Evolutionary conservation across 2,113 vertebrate genomes (phyloP).

Genomic region (Gopherus flavomarginatus): DNA sequence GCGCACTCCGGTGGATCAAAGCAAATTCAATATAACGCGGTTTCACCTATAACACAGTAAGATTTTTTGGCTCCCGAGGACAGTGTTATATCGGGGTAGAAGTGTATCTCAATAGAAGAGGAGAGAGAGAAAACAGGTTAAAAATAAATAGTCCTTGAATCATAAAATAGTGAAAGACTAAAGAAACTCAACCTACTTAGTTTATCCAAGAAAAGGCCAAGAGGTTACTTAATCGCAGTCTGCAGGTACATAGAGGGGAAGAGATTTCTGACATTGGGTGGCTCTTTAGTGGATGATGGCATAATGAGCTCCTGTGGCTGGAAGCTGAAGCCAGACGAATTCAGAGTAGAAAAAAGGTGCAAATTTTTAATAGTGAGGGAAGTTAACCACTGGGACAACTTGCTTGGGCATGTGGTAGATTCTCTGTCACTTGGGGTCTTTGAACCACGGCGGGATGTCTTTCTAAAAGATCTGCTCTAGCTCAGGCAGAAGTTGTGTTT

Average conservation of each 20-base stretch:
- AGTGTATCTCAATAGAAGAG: not conserved
- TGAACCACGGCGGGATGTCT: not conserved
- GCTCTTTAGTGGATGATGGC: not conserved
- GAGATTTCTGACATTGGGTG: not conserved
- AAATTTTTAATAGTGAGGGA: not conserved
- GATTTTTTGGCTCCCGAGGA: too few species aligned
- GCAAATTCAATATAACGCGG: too few species aligned
- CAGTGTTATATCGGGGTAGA: too few species aligned
- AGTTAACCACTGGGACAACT: not conserved
- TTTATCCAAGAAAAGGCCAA: fast-evolving
- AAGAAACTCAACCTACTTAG: not conserved
- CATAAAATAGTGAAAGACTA: fast-evolving
- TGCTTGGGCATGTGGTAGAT: not conserved
- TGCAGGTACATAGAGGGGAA: fast-evolving
- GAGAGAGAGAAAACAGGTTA: not conserved
- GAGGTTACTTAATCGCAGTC: fast-evolving
- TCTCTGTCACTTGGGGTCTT: not conserved
- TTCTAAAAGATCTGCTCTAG: not conserved
- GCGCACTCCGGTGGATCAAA: too few species aligned
- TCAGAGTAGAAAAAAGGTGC: not conserved
- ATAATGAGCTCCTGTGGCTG: not conserved
- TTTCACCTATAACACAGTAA: too few species aligned
- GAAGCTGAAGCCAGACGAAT: not conserved
- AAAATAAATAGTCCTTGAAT: not conserved
- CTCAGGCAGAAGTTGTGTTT: not conserved